Evolutionary conservation across 2,888 invertebrate genomes (phyloP).

Genomic region (Halictus quadricinctus): DNA sequence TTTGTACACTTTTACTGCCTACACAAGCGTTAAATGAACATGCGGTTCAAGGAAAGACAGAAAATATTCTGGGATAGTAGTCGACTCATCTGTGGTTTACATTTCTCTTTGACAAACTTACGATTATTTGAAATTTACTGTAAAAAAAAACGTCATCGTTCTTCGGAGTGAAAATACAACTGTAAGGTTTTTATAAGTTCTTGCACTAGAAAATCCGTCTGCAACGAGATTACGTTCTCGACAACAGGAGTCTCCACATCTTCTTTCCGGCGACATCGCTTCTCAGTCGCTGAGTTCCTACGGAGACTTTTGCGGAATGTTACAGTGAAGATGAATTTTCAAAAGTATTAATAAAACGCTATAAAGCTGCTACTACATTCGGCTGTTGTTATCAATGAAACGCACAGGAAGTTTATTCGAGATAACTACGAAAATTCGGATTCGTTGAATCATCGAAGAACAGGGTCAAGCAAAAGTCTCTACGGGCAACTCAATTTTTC

Average conservation of each 20-base stretch:
- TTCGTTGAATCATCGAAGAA: neutral
- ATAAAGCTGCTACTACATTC: neutral
- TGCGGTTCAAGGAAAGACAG: neutral
- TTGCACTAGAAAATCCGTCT: neutral
- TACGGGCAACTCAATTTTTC: neutral
- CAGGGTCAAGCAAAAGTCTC: neutral
- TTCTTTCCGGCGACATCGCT: neutral
- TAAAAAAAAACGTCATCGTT: no score
- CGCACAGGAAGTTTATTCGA: neutral
- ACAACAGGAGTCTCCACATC: neutral
- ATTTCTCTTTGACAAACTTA: no score
- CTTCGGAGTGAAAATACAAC: neutral
- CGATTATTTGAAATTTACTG: no score
- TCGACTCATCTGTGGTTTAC: no score
- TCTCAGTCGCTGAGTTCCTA: slow-evolving; percentile 6
- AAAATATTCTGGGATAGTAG: no score
- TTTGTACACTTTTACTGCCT: neutral
- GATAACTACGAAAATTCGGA: neutral
- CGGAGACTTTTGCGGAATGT: slow-evolving; percentile 26
- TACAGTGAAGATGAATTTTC: neutral
- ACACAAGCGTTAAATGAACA: neutral
- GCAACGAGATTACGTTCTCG: neutral
- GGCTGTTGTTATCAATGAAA: neutral
- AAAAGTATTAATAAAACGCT: neutral
- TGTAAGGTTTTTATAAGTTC: no score